phyloP scores from a whole-genome alignment of 2,797 vertebrate species.

The Eidolon dupreanum region DNA sequence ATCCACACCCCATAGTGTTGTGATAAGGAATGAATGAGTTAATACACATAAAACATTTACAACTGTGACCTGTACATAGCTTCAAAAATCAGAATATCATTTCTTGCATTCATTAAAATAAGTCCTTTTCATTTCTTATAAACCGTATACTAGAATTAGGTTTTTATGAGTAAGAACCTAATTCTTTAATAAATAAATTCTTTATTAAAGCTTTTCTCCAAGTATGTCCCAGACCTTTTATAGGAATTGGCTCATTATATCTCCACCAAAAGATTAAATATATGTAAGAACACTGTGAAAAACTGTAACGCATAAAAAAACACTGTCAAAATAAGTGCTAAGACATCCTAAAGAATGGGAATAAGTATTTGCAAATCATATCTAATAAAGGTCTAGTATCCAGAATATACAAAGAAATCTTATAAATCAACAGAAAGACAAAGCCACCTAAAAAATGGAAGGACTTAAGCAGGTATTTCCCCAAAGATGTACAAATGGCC shows the following conservation, averaged over 20 bases:
- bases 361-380: not conserved
- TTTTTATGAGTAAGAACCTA: not conserved
- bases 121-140: not conserved
- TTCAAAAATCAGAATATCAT: not conserved
- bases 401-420: not conserved
- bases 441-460: not conserved
- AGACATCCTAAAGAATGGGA: not conserved
- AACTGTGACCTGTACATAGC: not conserved
- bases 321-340: not conserved
- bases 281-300: not conserved
- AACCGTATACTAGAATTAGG: not conserved
- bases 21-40: not conserved
- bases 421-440: not conserved
- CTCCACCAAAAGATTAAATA: not conserved
- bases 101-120: not conserved
- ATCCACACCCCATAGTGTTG: not conserved
- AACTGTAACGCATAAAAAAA: not conserved
- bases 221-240: not conserved
- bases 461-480: not conserved
- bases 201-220: conserved; percentile 22
- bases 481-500: not conserved
- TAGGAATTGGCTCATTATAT: not conserved
- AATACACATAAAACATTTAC: not conserved
- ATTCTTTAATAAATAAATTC: too few species aligned
- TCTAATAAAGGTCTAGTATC: not conserved